A percentile compares a stretch with the other conserved stretches of the same genome.
phyloP scores from a whole-genome alignment of 2,113 vertebrate species.

The Serilophus lunatus region DNA sequence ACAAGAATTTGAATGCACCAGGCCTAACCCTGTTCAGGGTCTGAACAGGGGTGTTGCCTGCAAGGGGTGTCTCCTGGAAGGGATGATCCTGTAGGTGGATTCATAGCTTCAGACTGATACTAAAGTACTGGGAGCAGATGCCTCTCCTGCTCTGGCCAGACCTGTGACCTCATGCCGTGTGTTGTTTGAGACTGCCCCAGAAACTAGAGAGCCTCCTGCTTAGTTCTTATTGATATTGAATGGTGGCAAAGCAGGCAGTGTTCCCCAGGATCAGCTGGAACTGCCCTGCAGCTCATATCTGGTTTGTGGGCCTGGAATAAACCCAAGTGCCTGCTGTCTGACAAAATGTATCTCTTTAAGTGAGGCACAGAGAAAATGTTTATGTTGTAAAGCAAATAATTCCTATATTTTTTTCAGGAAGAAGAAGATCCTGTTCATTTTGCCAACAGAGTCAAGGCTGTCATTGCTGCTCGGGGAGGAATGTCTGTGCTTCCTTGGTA shows the following conservation, averaged over 20 bases:
- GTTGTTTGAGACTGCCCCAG: background rate
- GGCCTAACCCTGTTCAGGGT: background rate
- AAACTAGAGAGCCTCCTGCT: background rate
- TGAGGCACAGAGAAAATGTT: background rate
- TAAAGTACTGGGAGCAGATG: background rate
- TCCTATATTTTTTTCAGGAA: slow-evolving; percentile 61
- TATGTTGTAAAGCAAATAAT: background rate
- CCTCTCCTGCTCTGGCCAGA: background rate
- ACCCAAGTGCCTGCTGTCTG: background rate
- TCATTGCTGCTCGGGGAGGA: slow-evolving; percentile 84
- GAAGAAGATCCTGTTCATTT: slow-evolving; percentile 88
- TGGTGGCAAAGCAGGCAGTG: background rate
- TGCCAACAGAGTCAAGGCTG: slow-evolving; percentile 89
- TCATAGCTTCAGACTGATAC: background rate
- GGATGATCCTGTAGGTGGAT: background rate
- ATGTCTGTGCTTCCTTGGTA: slow-evolving; percentile 88
- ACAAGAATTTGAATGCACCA: background rate
- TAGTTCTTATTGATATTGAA: background rate
- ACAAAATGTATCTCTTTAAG: background rate
- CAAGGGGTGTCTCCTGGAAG: too few relatives aligned
- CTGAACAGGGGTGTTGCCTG: background rate
- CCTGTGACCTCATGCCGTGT: background rate
- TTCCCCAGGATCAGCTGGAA: background rate
- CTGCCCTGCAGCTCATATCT: background rate
- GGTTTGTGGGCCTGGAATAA: background rate